A percentile compares a stretch with the other conserved stretches of the same genome.
Evolutionary conservation across 2,113 vertebrate genomes (phyloP).

Genomic region (Tauraco erythrolophus): DNA sequence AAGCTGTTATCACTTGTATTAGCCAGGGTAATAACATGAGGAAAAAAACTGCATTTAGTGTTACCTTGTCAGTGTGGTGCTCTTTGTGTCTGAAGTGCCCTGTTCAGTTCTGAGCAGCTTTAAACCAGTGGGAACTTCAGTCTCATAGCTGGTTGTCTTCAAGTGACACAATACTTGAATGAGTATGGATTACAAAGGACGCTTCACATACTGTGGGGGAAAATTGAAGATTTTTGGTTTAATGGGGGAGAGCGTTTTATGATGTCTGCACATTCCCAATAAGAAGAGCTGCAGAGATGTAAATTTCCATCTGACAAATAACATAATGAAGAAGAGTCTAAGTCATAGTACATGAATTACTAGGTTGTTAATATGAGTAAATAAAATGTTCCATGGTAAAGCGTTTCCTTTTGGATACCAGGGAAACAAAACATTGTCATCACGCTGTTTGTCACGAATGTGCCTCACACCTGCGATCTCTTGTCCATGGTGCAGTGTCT

Average conservation of each 20-base stretch:
- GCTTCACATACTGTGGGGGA: neutral
- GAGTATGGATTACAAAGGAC: neutral
- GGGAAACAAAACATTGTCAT: neutral
- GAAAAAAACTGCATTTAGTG: constrained; percentile 74
- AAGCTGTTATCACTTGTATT: constrained; percentile 83
- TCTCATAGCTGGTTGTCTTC: constrained; percentile 4
- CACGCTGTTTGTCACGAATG: neutral
- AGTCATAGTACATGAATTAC: neutral
- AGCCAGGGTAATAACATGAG: constrained; percentile 77
- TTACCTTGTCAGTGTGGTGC: constrained; percentile 73
- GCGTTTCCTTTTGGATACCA: neutral
- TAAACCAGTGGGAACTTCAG: constrained; percentile 73
- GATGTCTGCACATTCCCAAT: neutral
- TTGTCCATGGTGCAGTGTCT: neutral
- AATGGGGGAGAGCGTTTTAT: neutral
- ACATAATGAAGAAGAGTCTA: neutral
- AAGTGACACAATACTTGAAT: neutral
- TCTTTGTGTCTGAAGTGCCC: constrained; percentile 72
- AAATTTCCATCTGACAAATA: neutral
- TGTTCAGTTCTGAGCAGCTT: constrained; percentile 11
- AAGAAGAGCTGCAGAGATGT: neutral
- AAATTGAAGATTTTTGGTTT: neutral
- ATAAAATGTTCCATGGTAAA: neutral
- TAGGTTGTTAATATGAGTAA: neutral
- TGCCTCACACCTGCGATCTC: neutral